Percentiles rank a stretch among this genome's conserved stretches.
These are phyloP conservation scores for Lynx canadensis DNA, from an alignment of 2,113 vertebrate genomes.

Conservation along the genomic window DNA sequence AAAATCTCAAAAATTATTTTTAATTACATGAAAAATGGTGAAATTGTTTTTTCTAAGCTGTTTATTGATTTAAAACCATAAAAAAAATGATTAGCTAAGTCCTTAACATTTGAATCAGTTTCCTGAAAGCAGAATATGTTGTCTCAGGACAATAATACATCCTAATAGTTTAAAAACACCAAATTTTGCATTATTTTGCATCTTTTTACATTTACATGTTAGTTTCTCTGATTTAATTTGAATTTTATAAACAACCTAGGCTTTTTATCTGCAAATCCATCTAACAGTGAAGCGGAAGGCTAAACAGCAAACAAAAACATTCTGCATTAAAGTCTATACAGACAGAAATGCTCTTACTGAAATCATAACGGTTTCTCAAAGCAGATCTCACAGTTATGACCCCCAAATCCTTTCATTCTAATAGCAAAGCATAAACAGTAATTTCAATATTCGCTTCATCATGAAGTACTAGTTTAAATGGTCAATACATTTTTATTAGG, in stretches of 20 bases:
- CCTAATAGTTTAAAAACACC: not conserved
- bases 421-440: slow-evolving; percentile 35
- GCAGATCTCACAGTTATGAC: slow-evolving; percentile 87
- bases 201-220: not conserved
- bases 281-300: slow-evolving; percentile 86
- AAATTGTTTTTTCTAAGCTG: not conserved
- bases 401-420: slow-evolving; percentile 82
- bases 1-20: not conserved
- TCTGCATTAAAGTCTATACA: slow-evolving; percentile 86
- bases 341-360: slow-evolving; percentile 87
- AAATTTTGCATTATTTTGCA: not conserved
- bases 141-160: not conserved
- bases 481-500: slow-evolving; percentile 46
- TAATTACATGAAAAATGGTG: not conserved
- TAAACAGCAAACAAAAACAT: slow-evolving; percentile 85
- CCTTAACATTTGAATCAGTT: not conserved
- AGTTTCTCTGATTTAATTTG: not conserved
- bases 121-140: not conserved
- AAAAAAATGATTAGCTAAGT: not conserved
- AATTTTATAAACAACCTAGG: not conserved
- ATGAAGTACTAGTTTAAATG: slow-evolving; percentile 26
- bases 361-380: slow-evolving; percentile 85
- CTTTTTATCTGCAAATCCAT: not conserved
- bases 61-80: not conserved
- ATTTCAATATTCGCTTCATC: slow-evolving; percentile 25